Conservation (phyloP, 2,797 vertebrate genomes). For the Malacoraja senta region DNA sequence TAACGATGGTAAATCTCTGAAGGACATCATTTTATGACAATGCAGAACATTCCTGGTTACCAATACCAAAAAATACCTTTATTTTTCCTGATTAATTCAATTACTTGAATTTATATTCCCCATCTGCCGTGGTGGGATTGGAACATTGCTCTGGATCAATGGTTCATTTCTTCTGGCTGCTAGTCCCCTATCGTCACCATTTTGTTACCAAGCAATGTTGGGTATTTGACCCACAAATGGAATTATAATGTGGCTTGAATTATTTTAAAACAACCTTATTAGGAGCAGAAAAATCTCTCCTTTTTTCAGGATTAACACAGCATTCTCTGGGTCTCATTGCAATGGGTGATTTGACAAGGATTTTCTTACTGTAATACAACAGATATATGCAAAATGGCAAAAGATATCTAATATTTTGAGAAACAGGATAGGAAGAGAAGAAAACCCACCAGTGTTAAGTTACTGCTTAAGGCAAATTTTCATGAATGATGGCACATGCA, state of each 20-base stretch:
- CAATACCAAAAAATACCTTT: too few relatives aligned
- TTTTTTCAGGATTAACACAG: background rate
- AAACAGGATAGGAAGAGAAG: background rate
- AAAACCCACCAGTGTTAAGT: background rate
- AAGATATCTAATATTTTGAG: background rate
- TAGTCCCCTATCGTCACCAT: background rate
- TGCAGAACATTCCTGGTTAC: too few relatives aligned
- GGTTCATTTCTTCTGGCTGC: too few relatives aligned
- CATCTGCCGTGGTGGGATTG: too few relatives aligned
- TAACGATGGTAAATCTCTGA: too few relatives aligned
- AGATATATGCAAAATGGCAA: background rate
- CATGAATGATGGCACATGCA: background rate
- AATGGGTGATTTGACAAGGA: background rate
- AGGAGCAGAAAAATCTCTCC: background rate
- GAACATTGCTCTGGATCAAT: too few relatives aligned
- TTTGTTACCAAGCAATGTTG: background rate
- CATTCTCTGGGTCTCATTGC: background rate
- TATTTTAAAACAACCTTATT: background rate
- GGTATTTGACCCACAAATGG: background rate
- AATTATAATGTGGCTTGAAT: background rate
- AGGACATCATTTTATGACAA: too few relatives aligned
- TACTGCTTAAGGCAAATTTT: conserved; percentile 1
- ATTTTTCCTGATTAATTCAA: too few relatives aligned
- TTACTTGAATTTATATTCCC: too few relatives aligned
- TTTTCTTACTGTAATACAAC: background rate